Evolutionary conservation across 2,797 vertebrate genomes (phyloP).

Genomic region (Capromys pilorides): DNA sequence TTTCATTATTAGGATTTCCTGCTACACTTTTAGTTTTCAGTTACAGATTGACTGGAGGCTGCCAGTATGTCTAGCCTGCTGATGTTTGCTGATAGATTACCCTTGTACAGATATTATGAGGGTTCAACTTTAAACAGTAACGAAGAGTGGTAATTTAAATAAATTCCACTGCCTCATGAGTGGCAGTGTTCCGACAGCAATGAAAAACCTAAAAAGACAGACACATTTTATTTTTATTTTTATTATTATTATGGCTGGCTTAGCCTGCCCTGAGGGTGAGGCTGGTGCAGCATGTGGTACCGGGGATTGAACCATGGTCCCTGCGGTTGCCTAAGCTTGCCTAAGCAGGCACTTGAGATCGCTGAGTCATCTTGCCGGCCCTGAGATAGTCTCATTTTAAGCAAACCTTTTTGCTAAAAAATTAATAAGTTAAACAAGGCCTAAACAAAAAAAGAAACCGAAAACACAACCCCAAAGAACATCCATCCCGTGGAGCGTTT

Average conservation of each 20-base stretch:
- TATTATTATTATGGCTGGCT: too few relatives aligned
- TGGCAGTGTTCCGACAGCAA: constrained; percentile 53
- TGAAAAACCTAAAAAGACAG: constrained; percentile 47
- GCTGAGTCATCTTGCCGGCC: too few relatives aligned
- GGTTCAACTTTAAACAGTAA: constrained; percentile 71
- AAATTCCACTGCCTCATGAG: constrained; percentile 50
- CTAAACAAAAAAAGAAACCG: neutral
- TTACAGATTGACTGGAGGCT: constrained; percentile 82
- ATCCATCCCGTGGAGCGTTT: constrained; percentile 62
- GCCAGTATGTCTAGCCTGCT: constrained; percentile 69
- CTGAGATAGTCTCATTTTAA: constrained; percentile 57
- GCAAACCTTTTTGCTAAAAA: constrained; percentile 32
- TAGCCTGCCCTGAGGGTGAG: too few relatives aligned
- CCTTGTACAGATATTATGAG: constrained; percentile 62
- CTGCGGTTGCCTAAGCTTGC: too few relatives aligned
- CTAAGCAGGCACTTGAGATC: too few relatives aligned
- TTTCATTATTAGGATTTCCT: constrained; percentile 85
- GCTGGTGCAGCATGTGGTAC: too few relatives aligned
- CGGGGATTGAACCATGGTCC: too few relatives aligned
- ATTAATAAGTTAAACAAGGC: constrained; percentile 11
- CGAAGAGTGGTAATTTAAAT: neutral
- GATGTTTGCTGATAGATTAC: constrained; percentile 73
- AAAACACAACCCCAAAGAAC: neutral
- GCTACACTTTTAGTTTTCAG: constrained; percentile 85
- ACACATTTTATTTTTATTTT: neutral